Percentiles rank a stretch among this genome's conserved stretches.
Evolutionary conservation across 2,113 vertebrate species (phyloP).

Genomic region (Corvus hawaiiensis): DNA sequence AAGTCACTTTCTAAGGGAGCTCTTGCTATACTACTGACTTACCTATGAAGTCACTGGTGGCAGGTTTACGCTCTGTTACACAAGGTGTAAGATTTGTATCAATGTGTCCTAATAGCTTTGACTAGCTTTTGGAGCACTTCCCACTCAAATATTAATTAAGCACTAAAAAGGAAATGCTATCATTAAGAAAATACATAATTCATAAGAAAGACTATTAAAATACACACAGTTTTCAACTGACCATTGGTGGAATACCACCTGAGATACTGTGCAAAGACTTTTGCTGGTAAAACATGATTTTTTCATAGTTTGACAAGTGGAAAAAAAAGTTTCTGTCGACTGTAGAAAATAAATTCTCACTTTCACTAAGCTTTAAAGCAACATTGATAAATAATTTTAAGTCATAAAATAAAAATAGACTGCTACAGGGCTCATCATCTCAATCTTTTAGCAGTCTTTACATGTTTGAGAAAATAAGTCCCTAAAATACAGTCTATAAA

Average conservation of each 20-base stretch:
- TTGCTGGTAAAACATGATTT: neutral
- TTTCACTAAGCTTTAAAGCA: neutral
- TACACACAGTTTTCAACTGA: neutral
- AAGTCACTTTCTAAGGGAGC: neutral
- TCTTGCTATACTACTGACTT: neutral
- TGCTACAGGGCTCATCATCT: neutral
- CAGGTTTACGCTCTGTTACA: neutral
- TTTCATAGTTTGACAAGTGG: neutral
- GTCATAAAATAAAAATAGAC: slow-evolving; percentile 22
- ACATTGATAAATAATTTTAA: slow-evolving; percentile 1
- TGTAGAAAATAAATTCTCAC: neutral
- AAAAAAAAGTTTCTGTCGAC: neutral
- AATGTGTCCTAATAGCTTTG: neutral
- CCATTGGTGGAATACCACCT: neutral
- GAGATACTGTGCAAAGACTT: neutral
- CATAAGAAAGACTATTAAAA: neutral
- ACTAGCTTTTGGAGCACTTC: neutral
- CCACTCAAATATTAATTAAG: neutral
- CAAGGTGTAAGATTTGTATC: neutral
- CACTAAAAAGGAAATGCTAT: neutral
- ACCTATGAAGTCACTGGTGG: neutral
- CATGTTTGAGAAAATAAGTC: slow-evolving; percentile 46
- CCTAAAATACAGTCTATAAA: slow-evolving; percentile 55
- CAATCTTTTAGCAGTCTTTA: slow-evolving; percentile 43
- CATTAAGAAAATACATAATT: neutral